Evolutionary conservation across 2,113 vertebrate genomes (phyloP), one percentile per base, ranked within the genome.

Genomic region (Tychaedon coryphoeus): DNA sequence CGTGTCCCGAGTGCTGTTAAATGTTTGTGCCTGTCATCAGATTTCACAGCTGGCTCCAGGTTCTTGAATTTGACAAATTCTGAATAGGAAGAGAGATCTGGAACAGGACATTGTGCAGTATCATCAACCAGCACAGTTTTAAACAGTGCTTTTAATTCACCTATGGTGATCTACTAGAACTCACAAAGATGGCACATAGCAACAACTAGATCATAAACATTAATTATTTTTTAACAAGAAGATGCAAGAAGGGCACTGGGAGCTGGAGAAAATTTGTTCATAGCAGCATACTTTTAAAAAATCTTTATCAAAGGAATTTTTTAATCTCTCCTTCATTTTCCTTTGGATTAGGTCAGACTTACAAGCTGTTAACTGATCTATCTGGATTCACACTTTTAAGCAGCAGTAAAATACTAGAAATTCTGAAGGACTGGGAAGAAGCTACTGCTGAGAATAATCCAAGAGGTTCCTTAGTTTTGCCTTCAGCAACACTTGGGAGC

Each of bases 1-100:
- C 1, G 0, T 16, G 43, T 48, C 28, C 40, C 15, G 60, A 25
- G 8, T 5, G 12, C 9, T 1, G 0, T 18, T 48, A 45, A 72
- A 33, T 69, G 31, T 64, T 64, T 71, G n/a, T 24, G 15, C 12
- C 18, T 88, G 48, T 31, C 7, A 31, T 36, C 43, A 48, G 51
- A 56, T 78, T 47, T 74, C 70, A 64, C 33, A 77, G 26, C 8
- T 70, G 43, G 56, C 14, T 40, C 12, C 42, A 51, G 0, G 2
- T 70, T 54, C 45, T 31, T 43, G 15, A 71, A 9, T 9, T 47
- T 48, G 47, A 47, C 0, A 4, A 62, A n/a, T 84, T 74, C 43
- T 40, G 4, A 50, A 10, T 7, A 15, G 45, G 65, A 64, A 70
- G 50, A 56, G 53, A 17, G 16, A 15, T 6, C n/a, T 51, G 45